Percentiles rank a stretch among this genome's conserved stretches.
These are phyloP conservation scores for Drosophila anceps DNA, from an alignment of 2,888 invertebrate species.

Conservation along the genomic window DNA sequence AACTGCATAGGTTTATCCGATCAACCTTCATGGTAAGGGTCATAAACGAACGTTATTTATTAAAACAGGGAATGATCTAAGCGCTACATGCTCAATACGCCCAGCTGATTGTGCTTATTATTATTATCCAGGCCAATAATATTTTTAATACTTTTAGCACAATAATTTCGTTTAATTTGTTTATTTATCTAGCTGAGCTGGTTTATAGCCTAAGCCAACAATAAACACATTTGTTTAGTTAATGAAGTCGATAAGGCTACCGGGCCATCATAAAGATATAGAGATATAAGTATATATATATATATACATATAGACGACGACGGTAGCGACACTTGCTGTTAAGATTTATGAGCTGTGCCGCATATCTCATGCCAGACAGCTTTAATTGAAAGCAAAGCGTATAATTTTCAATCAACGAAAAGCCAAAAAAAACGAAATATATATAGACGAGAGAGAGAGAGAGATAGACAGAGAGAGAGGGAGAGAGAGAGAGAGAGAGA, in stretches of 20 bases:
- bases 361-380: conserved; percentile 59
- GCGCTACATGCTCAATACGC: background rate
- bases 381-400: conserved; percentile 79
- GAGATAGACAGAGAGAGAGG: background rate
- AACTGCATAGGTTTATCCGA: background rate
- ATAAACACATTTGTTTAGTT: conserved; percentile 79
- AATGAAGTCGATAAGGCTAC: conserved; percentile 78
- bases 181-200: conserved; percentile 70
- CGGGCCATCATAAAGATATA: conserved; percentile 72
- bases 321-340: conserved; percentile 57
- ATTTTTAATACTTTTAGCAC: conserved; percentile 73
- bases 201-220: conserved; percentile 24
- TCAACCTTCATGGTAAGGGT: conserved; percentile 14
- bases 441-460: background rate
- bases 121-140: conserved; percentile 47
- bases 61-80: conserved; percentile 19
- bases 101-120: conserved; percentile 35
- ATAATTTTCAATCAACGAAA: conserved; percentile 74
- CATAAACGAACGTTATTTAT: conserved; percentile 46
- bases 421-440: conserved; percentile 17
- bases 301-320: conserved; percentile 5
- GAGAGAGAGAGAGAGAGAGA: conserved; percentile 13
- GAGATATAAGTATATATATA: conserved; percentile 20
- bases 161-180: conserved; percentile 77
- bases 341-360: conserved; percentile 65